These are phyloP conservation scores for Mimas tiliae DNA, from an alignment of 2,888 invertebrate species.

Conservation along the genomic window DNA sequence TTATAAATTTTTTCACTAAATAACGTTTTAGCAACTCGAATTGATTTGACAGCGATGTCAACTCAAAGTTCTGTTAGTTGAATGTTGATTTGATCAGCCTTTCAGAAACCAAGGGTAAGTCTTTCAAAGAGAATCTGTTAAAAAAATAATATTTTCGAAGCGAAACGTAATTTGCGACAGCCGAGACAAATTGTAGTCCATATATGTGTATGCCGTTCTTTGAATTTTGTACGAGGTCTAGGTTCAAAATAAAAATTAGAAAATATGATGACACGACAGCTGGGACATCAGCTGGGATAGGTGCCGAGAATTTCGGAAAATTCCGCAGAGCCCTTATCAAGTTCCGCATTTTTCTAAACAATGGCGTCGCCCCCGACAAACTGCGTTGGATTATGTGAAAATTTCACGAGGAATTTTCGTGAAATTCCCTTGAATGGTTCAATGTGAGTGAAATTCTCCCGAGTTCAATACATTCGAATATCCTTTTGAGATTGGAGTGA, in stretches of 20 bases:
- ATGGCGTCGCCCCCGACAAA: slow-evolving; percentile 48
- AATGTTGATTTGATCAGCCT: too few species aligned
- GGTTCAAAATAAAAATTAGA: slow-evolving; percentile 33
- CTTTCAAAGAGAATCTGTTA: too few species aligned
- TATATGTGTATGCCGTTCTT: neutral
- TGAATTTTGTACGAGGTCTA: slow-evolving; percentile 22
- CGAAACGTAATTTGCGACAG: neutral
- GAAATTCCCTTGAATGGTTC: slow-evolving; percentile 57
- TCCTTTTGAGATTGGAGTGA: slow-evolving; percentile 78
- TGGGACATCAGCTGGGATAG: slow-evolving; percentile 29
- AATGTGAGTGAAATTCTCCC: slow-evolving; percentile 70
- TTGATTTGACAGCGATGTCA: too few species aligned
- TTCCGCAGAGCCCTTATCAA: slow-evolving; percentile 45
- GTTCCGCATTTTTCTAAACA: slow-evolving; percentile 62
- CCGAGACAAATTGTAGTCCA: too few species aligned
- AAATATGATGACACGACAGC: slow-evolving; percentile 30
- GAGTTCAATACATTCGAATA: slow-evolving; percentile 78
- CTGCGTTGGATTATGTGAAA: slow-evolving; percentile 62
- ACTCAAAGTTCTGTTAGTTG: too few species aligned
- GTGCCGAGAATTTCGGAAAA: slow-evolving; percentile 43
- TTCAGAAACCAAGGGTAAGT: too few species aligned
- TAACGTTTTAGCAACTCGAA: too few species aligned
- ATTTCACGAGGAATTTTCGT: slow-evolving; percentile 59
- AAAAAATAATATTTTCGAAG: too few species aligned
- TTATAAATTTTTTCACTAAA: too few species aligned